These are phyloP conservation scores for Nasonia oneida DNA, from an alignment of 2,888 invertebrate genomes.

Conservation along the genomic window DNA sequence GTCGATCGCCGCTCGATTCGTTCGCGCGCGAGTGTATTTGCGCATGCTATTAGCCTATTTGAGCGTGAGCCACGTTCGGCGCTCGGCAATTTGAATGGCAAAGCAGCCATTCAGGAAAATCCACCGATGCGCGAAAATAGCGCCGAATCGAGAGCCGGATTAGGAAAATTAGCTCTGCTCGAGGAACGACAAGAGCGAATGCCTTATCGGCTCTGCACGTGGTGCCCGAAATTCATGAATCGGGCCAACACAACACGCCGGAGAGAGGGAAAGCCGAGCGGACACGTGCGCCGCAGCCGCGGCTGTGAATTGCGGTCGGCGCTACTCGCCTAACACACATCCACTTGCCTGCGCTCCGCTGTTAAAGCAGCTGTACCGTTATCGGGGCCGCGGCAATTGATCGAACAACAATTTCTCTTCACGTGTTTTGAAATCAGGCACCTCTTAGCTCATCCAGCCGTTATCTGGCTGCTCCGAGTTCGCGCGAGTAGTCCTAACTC, in stretches of 20 bases:
- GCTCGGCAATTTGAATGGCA: neutral
- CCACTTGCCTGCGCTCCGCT: neutral
- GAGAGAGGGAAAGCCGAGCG: neutral
- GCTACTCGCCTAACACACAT: conserved; percentile 30
- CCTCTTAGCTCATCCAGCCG: too few relatives aligned
- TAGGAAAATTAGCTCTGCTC: neutral
- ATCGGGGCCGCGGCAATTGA: conserved; percentile 66
- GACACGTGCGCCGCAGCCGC: conserved; percentile 35
- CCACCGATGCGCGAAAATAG: neutral
- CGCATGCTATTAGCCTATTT: neutral
- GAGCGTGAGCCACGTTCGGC: neutral
- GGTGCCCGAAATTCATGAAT: neutral
- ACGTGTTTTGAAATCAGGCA: conserved; percentile 69
- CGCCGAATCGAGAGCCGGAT: neutral
- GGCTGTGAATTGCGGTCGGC: conserved; percentile 24
- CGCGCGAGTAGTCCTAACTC: neutral
- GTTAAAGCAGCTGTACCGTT: conserved; percentile 69
- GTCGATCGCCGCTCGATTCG: neutral
- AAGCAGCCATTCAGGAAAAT: neutral
- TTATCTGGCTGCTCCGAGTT: too few relatives aligned
- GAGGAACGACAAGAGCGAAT: neutral
- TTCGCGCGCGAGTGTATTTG: neutral
- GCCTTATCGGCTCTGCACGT: neutral
- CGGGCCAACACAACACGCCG: neutral
- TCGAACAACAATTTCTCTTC: conserved; percentile 73